Percentiles rank a stretch among this genome's conserved stretches.
These are phyloP conservation scores for Leptopilina clavipes DNA, from an alignment of 1,140 invertebrate genomes.

Conservation along the genomic window DNA sequence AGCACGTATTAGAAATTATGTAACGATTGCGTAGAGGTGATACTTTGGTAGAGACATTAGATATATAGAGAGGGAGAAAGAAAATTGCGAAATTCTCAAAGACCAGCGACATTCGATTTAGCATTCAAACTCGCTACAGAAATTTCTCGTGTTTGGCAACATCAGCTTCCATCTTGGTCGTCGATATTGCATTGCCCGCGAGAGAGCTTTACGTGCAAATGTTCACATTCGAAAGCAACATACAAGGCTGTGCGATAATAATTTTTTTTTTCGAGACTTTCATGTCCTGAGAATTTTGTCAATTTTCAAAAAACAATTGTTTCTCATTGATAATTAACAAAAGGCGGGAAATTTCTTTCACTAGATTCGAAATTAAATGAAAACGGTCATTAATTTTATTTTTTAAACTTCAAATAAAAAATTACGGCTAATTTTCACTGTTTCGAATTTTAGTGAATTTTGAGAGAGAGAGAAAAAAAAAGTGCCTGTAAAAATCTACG, in stretches of 20 bases:
- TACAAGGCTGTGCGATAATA: neutral
- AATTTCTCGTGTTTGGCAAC: conserved; percentile 36
- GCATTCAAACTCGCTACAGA: conserved; percentile 33
- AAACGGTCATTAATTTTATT: too few species aligned
- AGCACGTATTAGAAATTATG: conserved; percentile 15
- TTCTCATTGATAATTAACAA: too few species aligned
- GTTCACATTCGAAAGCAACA: conserved; percentile 8
- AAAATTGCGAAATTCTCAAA: conserved; percentile 36
- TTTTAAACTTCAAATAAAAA: too few species aligned
- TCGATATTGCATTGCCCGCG: conserved; percentile 25
- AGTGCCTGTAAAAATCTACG: conserved; percentile 3
- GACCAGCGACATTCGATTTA: conserved; percentile 29
- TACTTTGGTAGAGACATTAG: conserved; percentile 26
- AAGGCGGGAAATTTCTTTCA: too few species aligned
- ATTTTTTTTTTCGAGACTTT: too few species aligned
- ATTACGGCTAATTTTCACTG: too few species aligned
- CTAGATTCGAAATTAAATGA: too few species aligned
- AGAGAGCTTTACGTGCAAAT: conserved; percentile 29
- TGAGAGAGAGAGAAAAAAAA: neutral
- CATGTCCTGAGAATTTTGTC: too few species aligned
- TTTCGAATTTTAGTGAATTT: neutral
- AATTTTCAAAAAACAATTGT: too few species aligned
- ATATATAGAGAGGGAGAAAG: conserved; percentile 19
- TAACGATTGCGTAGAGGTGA: conserved; percentile 1
- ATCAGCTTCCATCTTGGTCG: conserved; percentile 17